phyloP scores from a whole-genome alignment of 2,888 invertebrate species.

The Leucoptera coffeella region DNA sequence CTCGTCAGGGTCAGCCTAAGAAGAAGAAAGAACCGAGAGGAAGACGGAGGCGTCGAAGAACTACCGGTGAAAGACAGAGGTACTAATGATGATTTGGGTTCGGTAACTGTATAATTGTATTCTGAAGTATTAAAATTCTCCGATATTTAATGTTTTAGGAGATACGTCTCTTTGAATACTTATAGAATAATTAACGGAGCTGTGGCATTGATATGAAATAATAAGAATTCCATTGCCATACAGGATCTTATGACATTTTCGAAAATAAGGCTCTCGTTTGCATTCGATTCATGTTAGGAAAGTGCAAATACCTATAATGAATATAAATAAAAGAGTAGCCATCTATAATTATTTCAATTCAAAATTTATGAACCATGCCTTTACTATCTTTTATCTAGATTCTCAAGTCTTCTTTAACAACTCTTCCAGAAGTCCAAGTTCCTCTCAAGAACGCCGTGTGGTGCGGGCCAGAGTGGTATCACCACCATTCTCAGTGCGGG shows the following conservation, averaged over 20 bases:
- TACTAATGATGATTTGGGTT: too few relatives aligned
- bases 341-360: too few relatives aligned
- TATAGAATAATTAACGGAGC: not conserved
- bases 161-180: too few relatives aligned
- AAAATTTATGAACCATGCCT: too few relatives aligned
- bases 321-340: too few relatives aligned
- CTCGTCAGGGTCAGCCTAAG: conserved; percentile 19
- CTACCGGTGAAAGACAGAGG: conserved; percentile 25
- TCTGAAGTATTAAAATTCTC: too few relatives aligned
- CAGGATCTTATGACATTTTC: too few relatives aligned
- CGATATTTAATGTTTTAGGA: too few relatives aligned
- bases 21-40: conserved; percentile 29
- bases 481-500: conserved; percentile 25
- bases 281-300: too few relatives aligned
- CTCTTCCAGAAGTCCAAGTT: conserved; percentile 37
- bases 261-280: too few relatives aligned
- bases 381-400: conserved; percentile 1
- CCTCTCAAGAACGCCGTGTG: conserved; percentile 32
- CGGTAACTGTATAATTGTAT: not conserved
- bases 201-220: not conserved
- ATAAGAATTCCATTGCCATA: too few relatives aligned
- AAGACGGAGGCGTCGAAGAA: conserved; percentile 21
- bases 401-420: conserved; percentile 2
- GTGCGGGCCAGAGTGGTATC: conserved; percentile 25
- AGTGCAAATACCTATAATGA: too few relatives aligned